A percentile compares a stretch with the other conserved stretches of the same genome.
phyloP scores from a whole-genome alignment of 1,140 invertebrate genomes.

The Chlorops oryzae region DNA sequence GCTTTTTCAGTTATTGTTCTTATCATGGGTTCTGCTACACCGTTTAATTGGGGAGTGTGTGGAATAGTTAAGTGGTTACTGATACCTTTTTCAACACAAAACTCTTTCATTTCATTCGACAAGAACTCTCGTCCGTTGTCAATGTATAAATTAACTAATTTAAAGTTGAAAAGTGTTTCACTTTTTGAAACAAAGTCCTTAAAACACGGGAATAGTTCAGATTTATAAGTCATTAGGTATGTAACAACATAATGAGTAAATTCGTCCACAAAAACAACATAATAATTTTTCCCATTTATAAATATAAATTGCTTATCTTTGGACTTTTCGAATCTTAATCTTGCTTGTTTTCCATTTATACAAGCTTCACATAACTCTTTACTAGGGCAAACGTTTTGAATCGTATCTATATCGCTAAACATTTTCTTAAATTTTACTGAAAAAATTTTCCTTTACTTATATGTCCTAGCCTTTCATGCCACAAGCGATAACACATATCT shows the following conservation, averaged over 20 bases:
- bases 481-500: slow-evolving; percentile 32
- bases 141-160: too few relatives aligned
- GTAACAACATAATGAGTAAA: too few relatives aligned
- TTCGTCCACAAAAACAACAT: too few relatives aligned
- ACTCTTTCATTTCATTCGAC: slow-evolving; percentile 33
- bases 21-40: slow-evolving; percentile 49
- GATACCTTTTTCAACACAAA: too few relatives aligned
- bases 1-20: slow-evolving; percentile 48
- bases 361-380: slow-evolving; percentile 46
- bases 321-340: slow-evolving; percentile 37
- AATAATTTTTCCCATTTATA: too few relatives aligned
- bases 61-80: too few relatives aligned
- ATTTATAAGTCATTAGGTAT: too few relatives aligned
- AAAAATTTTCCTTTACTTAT: slow-evolving; percentile 37
- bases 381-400: slow-evolving; percentile 22
- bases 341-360: slow-evolving; percentile 47
- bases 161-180: slow-evolving; percentile 40
- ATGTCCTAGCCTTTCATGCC: too few relatives aligned
- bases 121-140: slow-evolving; percentile 13
- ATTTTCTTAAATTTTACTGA: slow-evolving; percentile 34
- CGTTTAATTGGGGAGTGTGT: too few relatives aligned
- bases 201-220: slow-evolving; percentile 31
- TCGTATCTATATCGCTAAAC: slow-evolving; percentile 28
- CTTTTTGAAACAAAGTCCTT: slow-evolving; percentile 36
- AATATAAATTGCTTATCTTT: slow-evolving; percentile 43